Percentiles rank a stretch among this genome's conserved stretches.
These are phyloP conservation scores for Mustelus asterias DNA, from an alignment of 2,113 vertebrate species.

Conservation along the genomic window DNA sequence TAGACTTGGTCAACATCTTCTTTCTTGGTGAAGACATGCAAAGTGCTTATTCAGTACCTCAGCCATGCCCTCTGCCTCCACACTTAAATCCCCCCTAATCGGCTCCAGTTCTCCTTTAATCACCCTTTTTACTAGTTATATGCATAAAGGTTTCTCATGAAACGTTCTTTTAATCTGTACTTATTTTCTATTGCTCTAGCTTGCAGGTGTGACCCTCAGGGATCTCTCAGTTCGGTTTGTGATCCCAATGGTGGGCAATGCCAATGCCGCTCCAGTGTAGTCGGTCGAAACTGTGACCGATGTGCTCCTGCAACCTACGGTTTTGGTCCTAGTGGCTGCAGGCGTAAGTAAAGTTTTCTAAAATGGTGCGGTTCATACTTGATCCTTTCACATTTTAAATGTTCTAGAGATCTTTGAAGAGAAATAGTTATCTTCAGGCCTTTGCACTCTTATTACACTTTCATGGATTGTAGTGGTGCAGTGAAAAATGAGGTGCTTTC, in stretches of 20 bases:
- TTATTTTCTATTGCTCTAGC: slow-evolving; percentile 53
- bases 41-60: background rate
- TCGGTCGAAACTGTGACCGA: slow-evolving; percentile 77
- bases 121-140: background rate
- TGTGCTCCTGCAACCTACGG: slow-evolving; percentile 83
- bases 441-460: background rate
- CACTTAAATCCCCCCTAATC: background rate
- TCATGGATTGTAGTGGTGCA: background rate
- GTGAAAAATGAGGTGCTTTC: background rate
- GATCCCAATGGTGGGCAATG: slow-evolving; percentile 86
- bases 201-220: slow-evolving; percentile 88
- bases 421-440: background rate
- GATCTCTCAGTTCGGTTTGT: slow-evolving; percentile 85
- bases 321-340: slow-evolving; percentile 86
- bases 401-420: background rate
- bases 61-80: background rate
- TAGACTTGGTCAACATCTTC: background rate
- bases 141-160: background rate
- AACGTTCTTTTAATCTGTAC: background rate
- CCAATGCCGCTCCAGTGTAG: slow-evolving; percentile 79
- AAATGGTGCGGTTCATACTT: background rate
- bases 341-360: slow-evolving; percentile 57
- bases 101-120: too few relatives aligned
- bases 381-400: background rate
- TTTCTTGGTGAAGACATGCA: background rate